A percentile compares a stretch with the other conserved stretches of the same genome.
phyloP scores from a whole-genome alignment of 1,140 invertebrate species.

The Mycetomoellerius zeteki region DNA sequence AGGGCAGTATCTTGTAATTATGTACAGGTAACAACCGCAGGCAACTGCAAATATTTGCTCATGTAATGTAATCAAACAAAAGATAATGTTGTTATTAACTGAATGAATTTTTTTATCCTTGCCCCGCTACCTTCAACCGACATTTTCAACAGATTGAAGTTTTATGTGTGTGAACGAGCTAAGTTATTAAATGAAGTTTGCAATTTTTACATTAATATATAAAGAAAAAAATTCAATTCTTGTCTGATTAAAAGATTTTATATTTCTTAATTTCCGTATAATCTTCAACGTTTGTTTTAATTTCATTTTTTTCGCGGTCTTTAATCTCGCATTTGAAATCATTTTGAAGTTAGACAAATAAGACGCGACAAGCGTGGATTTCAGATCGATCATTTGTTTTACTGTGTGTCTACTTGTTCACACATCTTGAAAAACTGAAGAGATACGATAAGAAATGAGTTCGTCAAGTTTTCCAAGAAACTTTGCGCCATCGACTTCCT shows the following conservation, averaged over 20 bases:
- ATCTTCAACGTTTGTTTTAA: not conserved
- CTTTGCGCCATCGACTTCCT: not conserved
- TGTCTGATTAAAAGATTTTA: too few species aligned
- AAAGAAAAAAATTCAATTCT: not conserved
- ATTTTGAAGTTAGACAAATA: not conserved
- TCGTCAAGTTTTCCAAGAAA: not conserved
- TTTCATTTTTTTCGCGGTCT: not conserved
- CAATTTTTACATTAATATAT: not conserved
- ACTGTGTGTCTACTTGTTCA: not conserved
- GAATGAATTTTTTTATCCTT: not conserved
- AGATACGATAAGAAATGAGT: slow-evolving; percentile 22
- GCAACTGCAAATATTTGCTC: slow-evolving; percentile 76
- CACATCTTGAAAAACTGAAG: not conserved
- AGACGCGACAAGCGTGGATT: not conserved
- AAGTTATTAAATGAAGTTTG: not conserved
- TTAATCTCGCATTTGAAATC: not conserved
- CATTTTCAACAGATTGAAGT: not conserved
- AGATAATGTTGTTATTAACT: slow-evolving; percentile 71
- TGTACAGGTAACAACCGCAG: slow-evolving; percentile 77
- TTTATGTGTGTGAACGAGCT: not conserved
- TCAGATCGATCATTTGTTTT: slow-evolving; percentile 2
- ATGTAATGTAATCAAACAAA: slow-evolving; percentile 81
- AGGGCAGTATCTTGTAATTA: slow-evolving; percentile 80
- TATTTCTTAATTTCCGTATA: not conserved
- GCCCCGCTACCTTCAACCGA: too few species aligned